Evolutionary conservation across 1,140 invertebrate species (phyloP).

Genomic region (Drosophila busckii): DNA sequence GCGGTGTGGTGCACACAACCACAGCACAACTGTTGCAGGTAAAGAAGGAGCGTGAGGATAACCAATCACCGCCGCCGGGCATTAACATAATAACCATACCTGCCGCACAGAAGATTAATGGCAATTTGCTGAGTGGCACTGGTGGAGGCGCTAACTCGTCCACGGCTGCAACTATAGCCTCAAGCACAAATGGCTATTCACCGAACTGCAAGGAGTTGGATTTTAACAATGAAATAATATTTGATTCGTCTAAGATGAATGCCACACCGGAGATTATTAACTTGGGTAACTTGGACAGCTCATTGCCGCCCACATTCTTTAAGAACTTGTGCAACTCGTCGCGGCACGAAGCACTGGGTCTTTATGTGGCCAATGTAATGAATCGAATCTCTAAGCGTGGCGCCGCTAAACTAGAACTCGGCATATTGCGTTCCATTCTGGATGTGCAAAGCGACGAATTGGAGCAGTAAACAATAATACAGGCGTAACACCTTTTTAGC

Average conservation of each 20-base stretch:
- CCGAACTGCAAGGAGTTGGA: constrained; percentile 69
- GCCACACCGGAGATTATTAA: constrained; percentile 63
- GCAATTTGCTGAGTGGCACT: constrained; percentile 27
- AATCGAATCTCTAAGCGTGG: constrained; percentile 59
- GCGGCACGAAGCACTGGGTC: constrained; percentile 66
- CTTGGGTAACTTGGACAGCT: constrained; percentile 70
- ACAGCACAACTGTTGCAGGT: constrained; percentile 58
- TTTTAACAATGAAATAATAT: constrained; percentile 73
- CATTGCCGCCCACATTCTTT: constrained; percentile 73
- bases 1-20: constrained; percentile 53
- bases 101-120: constrained; percentile 58
- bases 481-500: background rate
- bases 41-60: constrained; percentile 57
- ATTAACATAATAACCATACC: constrained; percentile 75
- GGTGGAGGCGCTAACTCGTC: constrained; percentile 41
- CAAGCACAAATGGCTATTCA: constrained; percentile 70
- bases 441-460: constrained; percentile 71
- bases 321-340: constrained; percentile 76
- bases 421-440: constrained; percentile 67
- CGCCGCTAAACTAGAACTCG: constrained; percentile 69
- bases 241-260: constrained; percentile 53
- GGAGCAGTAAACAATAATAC: constrained; percentile 40
- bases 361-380: constrained; percentile 76
- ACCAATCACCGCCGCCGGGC: constrained; percentile 56
- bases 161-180: constrained; percentile 62